These are phyloP conservation scores for Rhingia campestris DNA, from an alignment of 2,888 invertebrate genomes.

Conservation along the genomic window DNA sequence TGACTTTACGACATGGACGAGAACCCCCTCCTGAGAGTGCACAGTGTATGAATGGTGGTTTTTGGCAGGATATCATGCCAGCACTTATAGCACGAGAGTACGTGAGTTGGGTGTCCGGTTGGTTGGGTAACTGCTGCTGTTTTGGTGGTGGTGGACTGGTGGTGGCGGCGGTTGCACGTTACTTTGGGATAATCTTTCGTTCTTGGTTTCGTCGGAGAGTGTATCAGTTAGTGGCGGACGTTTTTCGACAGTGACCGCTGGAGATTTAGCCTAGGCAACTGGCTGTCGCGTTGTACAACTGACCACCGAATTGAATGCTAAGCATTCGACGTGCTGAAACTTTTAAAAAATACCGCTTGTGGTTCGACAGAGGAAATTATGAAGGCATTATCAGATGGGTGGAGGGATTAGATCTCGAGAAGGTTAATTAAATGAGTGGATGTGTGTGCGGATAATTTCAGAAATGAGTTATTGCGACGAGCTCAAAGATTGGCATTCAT, in stretches of 20 bases:
- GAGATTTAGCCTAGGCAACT: conserved; percentile 43
- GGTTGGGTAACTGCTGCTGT: conserved; percentile 25
- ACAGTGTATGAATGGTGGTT: conserved; percentile 45
- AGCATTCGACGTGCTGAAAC: conserved; percentile 58
- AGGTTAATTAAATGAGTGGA: conserved; percentile 56
- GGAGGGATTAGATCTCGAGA: conserved; percentile 38
- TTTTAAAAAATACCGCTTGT: conserved; percentile 26
- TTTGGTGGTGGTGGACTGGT: conserved; percentile 3
- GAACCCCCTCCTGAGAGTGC: conserved; percentile 7
- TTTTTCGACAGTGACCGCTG: conserved; percentile 53
- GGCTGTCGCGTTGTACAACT: conserved; percentile 6
- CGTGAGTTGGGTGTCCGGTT: conserved; percentile 55
- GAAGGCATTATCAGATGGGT: conserved; percentile 60
- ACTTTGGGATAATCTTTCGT: conserved; percentile 55
- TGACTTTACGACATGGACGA: conserved; percentile 52
- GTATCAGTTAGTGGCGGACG: conserved; percentile 42
- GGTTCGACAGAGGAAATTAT: conserved; percentile 44
- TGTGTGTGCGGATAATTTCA: conserved; percentile 33
- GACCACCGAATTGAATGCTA: conserved; percentile 56
- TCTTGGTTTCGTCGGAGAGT: conserved; percentile 35
- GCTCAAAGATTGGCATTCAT: conserved; percentile 31
- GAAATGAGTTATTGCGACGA: conserved; percentile 34
- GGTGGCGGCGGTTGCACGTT: conserved; percentile 38
- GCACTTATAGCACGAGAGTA: conserved; percentile 46
- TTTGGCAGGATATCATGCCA: conserved; percentile 69